A percentile compares a stretch with the other conserved stretches of the same genome.
These are phyloP conservation scores for Heliconius nattereri DNA, from an alignment of 1,140 invertebrate genomes.

Conservation along the genomic window DNA sequence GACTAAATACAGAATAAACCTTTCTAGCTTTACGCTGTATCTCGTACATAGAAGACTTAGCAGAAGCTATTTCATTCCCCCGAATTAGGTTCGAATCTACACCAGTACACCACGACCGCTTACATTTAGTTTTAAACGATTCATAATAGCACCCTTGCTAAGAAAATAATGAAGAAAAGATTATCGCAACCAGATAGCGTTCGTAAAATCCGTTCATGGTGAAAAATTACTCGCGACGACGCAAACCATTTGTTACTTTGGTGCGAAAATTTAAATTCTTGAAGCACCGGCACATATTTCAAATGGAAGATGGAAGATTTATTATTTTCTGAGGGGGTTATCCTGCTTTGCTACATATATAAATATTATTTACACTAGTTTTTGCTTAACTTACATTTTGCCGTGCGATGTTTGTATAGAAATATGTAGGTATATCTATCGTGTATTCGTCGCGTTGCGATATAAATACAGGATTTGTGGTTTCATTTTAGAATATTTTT, in stretches of 20 bases:
- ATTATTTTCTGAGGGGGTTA: conserved; percentile 29
- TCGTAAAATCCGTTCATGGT: conserved; percentile 43
- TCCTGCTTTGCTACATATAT: conserved; percentile 4
- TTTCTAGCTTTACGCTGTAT: too few relatives aligned
- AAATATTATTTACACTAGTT: conserved; percentile 5
- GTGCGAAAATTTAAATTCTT: conserved; percentile 39
- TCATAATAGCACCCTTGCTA: conserved; percentile 10
- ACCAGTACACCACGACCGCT: neutral
- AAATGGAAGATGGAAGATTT: conserved; percentile 35
- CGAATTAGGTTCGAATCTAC: too few relatives aligned
- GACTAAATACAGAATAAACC: too few relatives aligned
- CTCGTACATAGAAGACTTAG: too few relatives aligned
- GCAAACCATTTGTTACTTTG: conserved; percentile 38
- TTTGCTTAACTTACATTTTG: conserved; percentile 5
- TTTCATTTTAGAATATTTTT: neutral
- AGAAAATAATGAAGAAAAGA: conserved; percentile 37
- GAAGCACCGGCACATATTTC: conserved; percentile 20
- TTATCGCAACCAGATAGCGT: conserved; percentile 35
- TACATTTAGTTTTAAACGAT: neutral
- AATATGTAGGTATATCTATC: neutral
- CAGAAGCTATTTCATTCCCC: too few relatives aligned
- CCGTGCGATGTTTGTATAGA: neutral
- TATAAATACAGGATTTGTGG: neutral
- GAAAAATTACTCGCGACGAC: conserved; percentile 45
- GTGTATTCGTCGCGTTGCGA: neutral